Conservation (phyloP, 2,113 vertebrate genomes). For the Eretmochelys imbricata region DNA sequence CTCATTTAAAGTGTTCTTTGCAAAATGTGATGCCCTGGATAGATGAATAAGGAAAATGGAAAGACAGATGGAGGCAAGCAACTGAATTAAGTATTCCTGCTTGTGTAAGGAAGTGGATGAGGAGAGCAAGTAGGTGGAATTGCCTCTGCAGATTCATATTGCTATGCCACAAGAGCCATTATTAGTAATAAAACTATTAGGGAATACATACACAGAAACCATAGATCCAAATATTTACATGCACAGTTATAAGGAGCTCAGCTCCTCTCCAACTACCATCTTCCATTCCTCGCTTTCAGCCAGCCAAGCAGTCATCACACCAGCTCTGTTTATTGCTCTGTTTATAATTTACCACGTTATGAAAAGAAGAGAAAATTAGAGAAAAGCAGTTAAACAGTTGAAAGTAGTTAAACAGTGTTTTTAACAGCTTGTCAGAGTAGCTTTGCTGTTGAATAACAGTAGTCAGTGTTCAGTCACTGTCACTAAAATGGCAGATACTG, state of each 20-base stretch:
- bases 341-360: not conserved
- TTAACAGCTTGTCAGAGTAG: not conserved
- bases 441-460: not conserved
- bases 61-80: conserved; percentile 72
- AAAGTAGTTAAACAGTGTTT: not conserved
- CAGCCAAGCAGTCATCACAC: not conserved
- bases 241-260: not conserved
- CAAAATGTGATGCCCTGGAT: conserved; percentile 69
- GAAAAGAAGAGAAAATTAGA: not conserved
- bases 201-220: not conserved
- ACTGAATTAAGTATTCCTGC: conserved; percentile 62
- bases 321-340: not conserved
- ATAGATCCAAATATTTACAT: not conserved
- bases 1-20: conserved; percentile 68
- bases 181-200: not conserved
- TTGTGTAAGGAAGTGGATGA: conserved; percentile 59
- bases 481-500: not conserved
- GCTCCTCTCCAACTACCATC: not conserved
- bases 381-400: not conserved
- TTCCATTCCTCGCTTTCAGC: not conserved
- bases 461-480: not conserved
- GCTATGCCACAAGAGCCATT: not conserved
- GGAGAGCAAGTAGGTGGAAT: conserved; percentile 10
- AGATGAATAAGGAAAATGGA: conserved; percentile 57
- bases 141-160: conserved; percentile 19